phyloP scores from a whole-genome alignment of 1,140 invertebrate genomes.

The Hyles euphorbiae region DNA sequence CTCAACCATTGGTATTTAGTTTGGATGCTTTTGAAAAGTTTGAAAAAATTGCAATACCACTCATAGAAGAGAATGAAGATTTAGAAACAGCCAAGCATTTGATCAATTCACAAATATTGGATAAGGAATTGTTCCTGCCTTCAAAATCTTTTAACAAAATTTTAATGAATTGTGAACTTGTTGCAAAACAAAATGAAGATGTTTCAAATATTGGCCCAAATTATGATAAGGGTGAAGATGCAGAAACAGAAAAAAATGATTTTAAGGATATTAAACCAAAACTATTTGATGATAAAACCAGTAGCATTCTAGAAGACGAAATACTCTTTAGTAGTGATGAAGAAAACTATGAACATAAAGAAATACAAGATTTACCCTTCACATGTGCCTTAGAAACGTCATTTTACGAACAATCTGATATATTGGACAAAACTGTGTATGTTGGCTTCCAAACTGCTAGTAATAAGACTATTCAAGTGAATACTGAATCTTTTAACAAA shows the following conservation, averaged over 20 bases:
- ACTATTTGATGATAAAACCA: neutral
- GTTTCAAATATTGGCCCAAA: neutral
- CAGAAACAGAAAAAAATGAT: neutral
- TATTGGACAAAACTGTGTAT: constrained; percentile 56
- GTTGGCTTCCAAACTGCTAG: constrained; percentile 65
- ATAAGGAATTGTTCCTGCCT: constrained; percentile 31
- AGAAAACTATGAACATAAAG: constrained; percentile 37
- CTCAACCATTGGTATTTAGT: constrained; percentile 34
- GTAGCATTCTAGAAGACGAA: constrained; percentile 27
- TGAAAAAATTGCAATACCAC: constrained; percentile 45
- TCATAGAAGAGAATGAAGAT: constrained; percentile 39
- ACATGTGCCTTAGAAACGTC: constrained; percentile 54
- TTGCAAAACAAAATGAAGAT: neutral
- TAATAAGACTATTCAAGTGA: constrained; percentile 58
- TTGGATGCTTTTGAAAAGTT: constrained; percentile 60
- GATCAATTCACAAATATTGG: constrained; percentile 52
- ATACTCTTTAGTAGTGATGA: constrained; percentile 65
- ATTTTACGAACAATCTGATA: constrained; percentile 35
- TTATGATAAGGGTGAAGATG: neutral
- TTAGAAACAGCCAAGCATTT: constrained; percentile 36
- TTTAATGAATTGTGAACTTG: too few relatives aligned
- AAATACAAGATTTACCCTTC: constrained; percentile 40
- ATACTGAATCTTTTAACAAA: constrained; percentile 50
- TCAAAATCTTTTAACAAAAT: constrained; percentile 3
- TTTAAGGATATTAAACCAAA: neutral